Conservation (phyloP, 2,888 invertebrate species). For the Andrena bucephala region DNA sequence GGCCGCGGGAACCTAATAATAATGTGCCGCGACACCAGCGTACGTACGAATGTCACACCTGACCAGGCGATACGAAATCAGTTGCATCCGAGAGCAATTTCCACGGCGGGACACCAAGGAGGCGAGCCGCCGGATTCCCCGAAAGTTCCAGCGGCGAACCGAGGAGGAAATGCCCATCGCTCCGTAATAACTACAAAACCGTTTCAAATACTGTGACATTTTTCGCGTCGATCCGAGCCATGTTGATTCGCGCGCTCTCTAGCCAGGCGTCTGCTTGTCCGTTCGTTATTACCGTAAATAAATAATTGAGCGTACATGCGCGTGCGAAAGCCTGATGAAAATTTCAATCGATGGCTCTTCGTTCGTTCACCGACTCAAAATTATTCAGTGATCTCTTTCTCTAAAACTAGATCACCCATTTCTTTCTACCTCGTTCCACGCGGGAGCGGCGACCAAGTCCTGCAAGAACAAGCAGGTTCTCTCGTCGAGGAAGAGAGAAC, state of each 20-base stretch:
- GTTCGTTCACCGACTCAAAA: constrained; percentile 69
- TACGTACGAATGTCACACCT: constrained; percentile 21
- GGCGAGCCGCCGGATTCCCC: neutral
- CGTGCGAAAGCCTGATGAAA: constrained; percentile 79
- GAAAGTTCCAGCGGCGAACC: constrained; percentile 1
- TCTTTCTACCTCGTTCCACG: constrained; percentile 15
- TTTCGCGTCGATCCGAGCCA: constrained; percentile 4
- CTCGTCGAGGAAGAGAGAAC: constrained; percentile 32
- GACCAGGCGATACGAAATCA: constrained; percentile 22
- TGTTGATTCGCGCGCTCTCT: constrained; percentile 32
- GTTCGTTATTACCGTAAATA: constrained; percentile 79
- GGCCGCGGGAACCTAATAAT: constrained; percentile 14
- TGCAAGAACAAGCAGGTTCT: constrained; percentile 21
- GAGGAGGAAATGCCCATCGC: neutral
- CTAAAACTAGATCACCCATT: neutral
- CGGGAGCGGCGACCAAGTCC: constrained; percentile 18
- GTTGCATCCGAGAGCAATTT: neutral
- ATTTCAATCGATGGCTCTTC: constrained; percentile 81
- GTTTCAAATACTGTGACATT: constrained; percentile 1
- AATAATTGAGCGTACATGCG: constrained; percentile 77
- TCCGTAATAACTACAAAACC: constrained; percentile 10
- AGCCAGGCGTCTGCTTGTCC: constrained; percentile 53
- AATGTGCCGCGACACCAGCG: constrained; percentile 10
- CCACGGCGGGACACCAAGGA: neutral
- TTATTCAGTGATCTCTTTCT: constrained; percentile 71